A percentile compares a stretch with the other conserved stretches of the same genome.
Conservation (phyloP, 2,113 vertebrate genomes). For the Apeltes quadracus region DNA sequence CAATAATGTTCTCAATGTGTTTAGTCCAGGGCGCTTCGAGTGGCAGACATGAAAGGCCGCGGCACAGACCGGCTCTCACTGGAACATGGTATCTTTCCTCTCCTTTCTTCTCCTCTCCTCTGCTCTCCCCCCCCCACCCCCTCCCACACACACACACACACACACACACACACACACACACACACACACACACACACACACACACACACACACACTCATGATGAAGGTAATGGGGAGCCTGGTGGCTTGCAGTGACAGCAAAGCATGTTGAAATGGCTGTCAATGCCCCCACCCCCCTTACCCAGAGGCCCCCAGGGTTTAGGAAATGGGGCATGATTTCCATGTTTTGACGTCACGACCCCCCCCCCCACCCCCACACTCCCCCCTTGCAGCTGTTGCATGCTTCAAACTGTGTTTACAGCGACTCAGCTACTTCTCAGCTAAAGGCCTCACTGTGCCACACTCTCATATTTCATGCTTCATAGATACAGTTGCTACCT, state of each 20-base stretch:
- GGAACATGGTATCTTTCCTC: slow-evolving; percentile 63
- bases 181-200: slow-evolving; percentile 48
- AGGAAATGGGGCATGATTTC: slow-evolving; percentile 83
- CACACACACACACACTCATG: slow-evolving; percentile 49
- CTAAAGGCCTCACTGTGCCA: slow-evolving; percentile 47
- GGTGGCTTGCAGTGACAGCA: slow-evolving; percentile 56
- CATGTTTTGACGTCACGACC: slow-evolving; percentile 77
- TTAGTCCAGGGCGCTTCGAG: slow-evolving; percentile 74
- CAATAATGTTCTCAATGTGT: slow-evolving; percentile 81
- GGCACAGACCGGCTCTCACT: slow-evolving; percentile 56
- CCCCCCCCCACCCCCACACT: slow-evolving; percentile 52
- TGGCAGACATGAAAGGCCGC: slow-evolving; percentile 78
- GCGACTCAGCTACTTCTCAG: slow-evolving; percentile 41
- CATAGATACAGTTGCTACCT: slow-evolving; percentile 14
- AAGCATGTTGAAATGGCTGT: slow-evolving; percentile 68
- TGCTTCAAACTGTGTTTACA: slow-evolving; percentile 76
- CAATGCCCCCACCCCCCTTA: slow-evolving; percentile 48
- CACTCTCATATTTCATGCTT: slow-evolving; percentile 48
- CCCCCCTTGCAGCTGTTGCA: slow-evolving; percentile 90
- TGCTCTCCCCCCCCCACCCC: slow-evolving; percentile 35
- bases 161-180: slow-evolving; percentile 52
- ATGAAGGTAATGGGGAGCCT: slow-evolving; percentile 66
- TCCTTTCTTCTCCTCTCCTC: slow-evolving; percentile 51
- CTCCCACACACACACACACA: slow-evolving; percentile 49
- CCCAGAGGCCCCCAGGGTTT: slow-evolving; percentile 78